Evolutionary conservation across 2,797 vertebrate species (phyloP).

Genomic region (Cottoperca gobio): DNA sequence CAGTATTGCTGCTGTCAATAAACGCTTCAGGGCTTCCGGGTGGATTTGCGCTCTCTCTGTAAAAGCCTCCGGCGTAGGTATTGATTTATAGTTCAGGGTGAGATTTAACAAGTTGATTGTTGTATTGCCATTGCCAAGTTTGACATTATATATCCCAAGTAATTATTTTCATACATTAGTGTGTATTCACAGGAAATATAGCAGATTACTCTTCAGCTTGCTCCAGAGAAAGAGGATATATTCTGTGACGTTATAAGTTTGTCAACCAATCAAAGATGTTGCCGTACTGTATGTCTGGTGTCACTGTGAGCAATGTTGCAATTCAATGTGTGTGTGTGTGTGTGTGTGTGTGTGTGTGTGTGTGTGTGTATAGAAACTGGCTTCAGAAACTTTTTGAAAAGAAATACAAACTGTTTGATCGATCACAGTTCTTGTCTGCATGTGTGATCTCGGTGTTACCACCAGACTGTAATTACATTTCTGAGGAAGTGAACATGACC

Average conservation of each 20-base stretch:
- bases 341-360: no score
- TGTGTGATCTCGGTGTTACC: background rate
- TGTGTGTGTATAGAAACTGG: no score
- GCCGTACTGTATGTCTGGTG: background rate
- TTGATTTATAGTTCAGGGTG: background rate
- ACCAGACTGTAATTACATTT: background rate
- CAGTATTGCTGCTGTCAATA: conserved; percentile 12
- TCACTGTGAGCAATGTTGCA: background rate
- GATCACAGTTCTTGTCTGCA: background rate
- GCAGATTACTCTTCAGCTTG: background rate
- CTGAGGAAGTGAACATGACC: background rate
- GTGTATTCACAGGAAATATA: background rate
- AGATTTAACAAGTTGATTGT: conserved; percentile 22
- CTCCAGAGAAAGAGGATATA: no score
- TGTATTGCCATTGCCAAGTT: background rate
- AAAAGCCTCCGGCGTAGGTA: background rate
- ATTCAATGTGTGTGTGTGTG: no score
- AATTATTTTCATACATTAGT: background rate
- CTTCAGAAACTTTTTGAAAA: background rate
- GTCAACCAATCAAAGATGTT: background rate
- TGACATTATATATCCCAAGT: background rate
- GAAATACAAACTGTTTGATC: no score
- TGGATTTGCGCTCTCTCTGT: conserved; percentile 19
- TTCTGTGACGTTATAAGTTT: background rate
- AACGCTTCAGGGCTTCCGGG: conserved; percentile 11